These are phyloP conservation scores for Vollenhovia emeryi DNA, from an alignment of 1,140 invertebrate genomes.

Conservation along the genomic window DNA sequence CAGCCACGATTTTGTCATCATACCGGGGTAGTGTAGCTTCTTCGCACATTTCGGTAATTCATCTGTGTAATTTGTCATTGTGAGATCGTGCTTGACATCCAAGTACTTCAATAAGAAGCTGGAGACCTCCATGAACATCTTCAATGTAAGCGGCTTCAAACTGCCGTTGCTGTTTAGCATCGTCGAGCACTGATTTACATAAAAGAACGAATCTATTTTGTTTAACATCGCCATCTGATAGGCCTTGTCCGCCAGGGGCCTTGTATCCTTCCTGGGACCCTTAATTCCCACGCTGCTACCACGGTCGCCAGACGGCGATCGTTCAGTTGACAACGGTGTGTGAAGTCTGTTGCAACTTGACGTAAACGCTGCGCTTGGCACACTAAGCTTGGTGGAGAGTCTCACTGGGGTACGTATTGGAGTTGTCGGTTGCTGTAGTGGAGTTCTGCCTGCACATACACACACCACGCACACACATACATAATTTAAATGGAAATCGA, in stretches of 20 bases:
- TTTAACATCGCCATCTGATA: slow-evolving; percentile 77
- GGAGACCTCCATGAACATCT: slow-evolving; percentile 80
- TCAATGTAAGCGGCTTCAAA: slow-evolving; percentile 79
- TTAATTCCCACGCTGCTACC: slow-evolving; percentile 69
- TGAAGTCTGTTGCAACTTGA: slow-evolving; percentile 52
- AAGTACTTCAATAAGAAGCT: slow-evolving; percentile 73
- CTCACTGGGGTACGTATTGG: slow-evolving; percentile 61
- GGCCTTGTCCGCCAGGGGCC: slow-evolving; percentile 78
- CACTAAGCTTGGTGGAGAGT: not conserved
- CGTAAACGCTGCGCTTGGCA: slow-evolving; percentile 4
- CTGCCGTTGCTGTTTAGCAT: slow-evolving; percentile 79
- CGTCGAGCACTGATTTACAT: slow-evolving; percentile 58
- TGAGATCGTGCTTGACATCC: slow-evolving; percentile 74
- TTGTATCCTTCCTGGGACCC: slow-evolving; percentile 77
- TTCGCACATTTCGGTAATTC: slow-evolving; percentile 85
- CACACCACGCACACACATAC: too few species aligned
- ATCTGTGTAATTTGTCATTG: slow-evolving; percentile 78
- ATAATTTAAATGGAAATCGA: slow-evolving; percentile 21
- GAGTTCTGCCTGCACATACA: slow-evolving; percentile 65
- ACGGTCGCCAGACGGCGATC: slow-evolving; percentile 78
- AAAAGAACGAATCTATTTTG: slow-evolving; percentile 79
- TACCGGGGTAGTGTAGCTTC: slow-evolving; percentile 86
- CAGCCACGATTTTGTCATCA: slow-evolving; percentile 87
- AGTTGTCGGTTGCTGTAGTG: slow-evolving; percentile 54
- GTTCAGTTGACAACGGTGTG: slow-evolving; percentile 25